Conservation (phyloP, 2,888 invertebrate species). For the Leucophenga maculata region DNA sequence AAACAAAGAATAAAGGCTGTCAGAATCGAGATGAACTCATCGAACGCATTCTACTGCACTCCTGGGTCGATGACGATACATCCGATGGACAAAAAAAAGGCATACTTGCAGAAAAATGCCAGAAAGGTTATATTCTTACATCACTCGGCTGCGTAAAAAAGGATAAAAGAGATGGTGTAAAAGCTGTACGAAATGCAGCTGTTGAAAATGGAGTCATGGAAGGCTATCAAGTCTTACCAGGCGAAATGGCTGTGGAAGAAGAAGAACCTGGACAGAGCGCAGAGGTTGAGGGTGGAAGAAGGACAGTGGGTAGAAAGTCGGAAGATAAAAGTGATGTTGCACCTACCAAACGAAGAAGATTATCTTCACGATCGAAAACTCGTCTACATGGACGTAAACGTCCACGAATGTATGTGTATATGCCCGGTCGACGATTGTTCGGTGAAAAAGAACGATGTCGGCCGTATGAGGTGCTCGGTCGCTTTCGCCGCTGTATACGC, state of each 20-base stretch:
- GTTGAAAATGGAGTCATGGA: too few relatives aligned
- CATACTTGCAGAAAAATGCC: conserved; percentile 9
- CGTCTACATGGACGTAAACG: conserved; percentile 11
- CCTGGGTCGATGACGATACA: conserved; percentile 3
- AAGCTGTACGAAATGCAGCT: too few relatives aligned
- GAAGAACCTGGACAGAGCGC: too few relatives aligned
- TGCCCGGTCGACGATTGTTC: conserved; percentile 11
- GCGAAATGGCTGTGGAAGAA: too few relatives aligned
- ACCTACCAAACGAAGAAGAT: too few relatives aligned
- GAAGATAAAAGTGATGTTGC: too few relatives aligned
- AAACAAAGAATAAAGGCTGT: conserved; percentile 6
- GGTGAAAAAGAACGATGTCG: background rate
- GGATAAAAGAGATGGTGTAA: background rate
- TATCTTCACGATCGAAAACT: too few relatives aligned
- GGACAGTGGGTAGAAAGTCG: too few relatives aligned
- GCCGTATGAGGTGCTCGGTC: conserved; percentile 19
- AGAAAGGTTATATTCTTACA: background rate
- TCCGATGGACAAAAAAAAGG: background rate
- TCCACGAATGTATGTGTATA: conserved; percentile 2
- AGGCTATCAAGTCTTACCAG: too few relatives aligned
- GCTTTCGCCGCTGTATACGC: conserved; percentile 15
- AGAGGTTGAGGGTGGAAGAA: too few relatives aligned
- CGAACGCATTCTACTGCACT: background rate
- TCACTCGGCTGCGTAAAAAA: background rate
- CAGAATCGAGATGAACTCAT: conserved; percentile 1